Evolutionary conservation across 2,113 vertebrate species (phyloP).

Genomic region (Empidonax alnorum): DNA sequence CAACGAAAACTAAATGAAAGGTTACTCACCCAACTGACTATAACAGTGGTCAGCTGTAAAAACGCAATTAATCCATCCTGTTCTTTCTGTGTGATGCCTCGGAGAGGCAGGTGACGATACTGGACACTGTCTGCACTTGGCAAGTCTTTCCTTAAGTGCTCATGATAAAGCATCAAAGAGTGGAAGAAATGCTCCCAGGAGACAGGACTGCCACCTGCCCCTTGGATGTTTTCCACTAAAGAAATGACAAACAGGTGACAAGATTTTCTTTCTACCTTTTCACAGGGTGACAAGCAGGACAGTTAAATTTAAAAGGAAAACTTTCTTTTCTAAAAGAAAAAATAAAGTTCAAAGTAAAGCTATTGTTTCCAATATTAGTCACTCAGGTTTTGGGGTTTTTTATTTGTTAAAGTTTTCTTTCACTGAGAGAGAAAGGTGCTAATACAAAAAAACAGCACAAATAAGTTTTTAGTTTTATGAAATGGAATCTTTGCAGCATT

Average conservation of each 20-base stretch:
- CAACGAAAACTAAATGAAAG: background rate
- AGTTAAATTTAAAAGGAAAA: background rate
- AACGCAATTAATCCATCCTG: constrained; percentile 93
- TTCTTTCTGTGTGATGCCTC: constrained; percentile 96
- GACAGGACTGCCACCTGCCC: constrained; percentile 89
- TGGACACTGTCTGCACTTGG: constrained; percentile 90
- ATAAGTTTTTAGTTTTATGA: background rate
- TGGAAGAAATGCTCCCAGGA: constrained; percentile 99
- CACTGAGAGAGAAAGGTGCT: background rate
- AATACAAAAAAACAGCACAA: background rate
- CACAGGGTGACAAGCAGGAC: background rate
- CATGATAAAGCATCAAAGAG: constrained; percentile 95
- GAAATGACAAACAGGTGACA: background rate
- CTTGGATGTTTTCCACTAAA: constrained; percentile 92
- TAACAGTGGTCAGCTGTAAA: constrained; percentile 89
- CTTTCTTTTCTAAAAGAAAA: background rate
- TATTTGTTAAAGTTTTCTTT: background rate
- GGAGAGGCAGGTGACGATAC: constrained; percentile 89
- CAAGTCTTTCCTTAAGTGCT: constrained; percentile 91
- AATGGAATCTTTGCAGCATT: background rate
- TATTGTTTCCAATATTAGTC: background rate
- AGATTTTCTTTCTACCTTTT: background rate
- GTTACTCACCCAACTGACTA: constrained; percentile 88
- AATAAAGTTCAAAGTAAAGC: background rate
- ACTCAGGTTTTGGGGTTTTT: background rate